phyloP scores from a whole-genome alignment of 2,113 vertebrate species.

The Plotosus lineatus region DNA sequence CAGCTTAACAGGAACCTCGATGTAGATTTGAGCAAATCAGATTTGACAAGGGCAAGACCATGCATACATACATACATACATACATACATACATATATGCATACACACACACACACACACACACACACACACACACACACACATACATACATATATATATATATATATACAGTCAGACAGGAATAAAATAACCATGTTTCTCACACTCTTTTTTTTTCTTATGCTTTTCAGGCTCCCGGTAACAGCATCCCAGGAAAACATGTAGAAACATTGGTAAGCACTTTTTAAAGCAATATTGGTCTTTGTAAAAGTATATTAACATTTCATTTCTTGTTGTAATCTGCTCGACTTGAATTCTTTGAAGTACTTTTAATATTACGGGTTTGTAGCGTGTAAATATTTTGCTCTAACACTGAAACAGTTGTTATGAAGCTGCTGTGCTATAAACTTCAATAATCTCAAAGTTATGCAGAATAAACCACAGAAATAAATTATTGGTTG shows the following conservation, averaged over 20 bases:
- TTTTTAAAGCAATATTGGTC: neutral
- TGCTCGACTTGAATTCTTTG: neutral
- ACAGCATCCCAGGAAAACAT: slow-evolving; percentile 78
- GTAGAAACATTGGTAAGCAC: slow-evolving; percentile 81
- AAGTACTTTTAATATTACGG: slow-evolving; percentile 23
- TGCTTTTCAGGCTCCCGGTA: slow-evolving; percentile 66
- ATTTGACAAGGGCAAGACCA: neutral
- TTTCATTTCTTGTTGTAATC: slow-evolving; percentile 16
- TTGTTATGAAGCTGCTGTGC: slow-evolving; percentile 45
- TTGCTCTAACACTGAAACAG: slow-evolving; percentile 22
- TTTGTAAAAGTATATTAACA: neutral
- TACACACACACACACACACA: too few species aligned
- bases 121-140: neutral
- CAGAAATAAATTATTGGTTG: slow-evolving; percentile 55
- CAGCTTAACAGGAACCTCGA: neutral
- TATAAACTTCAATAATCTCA: slow-evolving; percentile 41
- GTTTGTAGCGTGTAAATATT: slow-evolving; percentile 46
- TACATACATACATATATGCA: neutral
- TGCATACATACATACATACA: neutral
- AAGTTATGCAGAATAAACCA: slow-evolving; percentile 38
- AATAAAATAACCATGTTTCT: slow-evolving; percentile 17
- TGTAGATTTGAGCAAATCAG: slow-evolving; percentile 13
- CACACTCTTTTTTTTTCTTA: slow-evolving; percentile 35
- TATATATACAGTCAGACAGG: neutral
- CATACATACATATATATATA: neutral